Percentiles rank a stretch among this genome's conserved stretches.
Conservation (phyloP, 1,140 invertebrate genomes). For the Ceratitis capitata region DNA sequence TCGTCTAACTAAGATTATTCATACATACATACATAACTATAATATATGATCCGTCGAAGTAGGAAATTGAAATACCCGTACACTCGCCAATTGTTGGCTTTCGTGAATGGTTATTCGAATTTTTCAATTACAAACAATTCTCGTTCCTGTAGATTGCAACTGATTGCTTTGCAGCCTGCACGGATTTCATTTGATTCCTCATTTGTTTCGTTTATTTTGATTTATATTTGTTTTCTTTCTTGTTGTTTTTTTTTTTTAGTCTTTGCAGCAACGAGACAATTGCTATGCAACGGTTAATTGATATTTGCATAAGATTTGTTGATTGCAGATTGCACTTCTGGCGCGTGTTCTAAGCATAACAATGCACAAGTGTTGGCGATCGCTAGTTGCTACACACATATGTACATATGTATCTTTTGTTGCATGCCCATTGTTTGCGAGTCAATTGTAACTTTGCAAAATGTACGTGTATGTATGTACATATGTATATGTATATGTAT, state of each 20-base stretch:
- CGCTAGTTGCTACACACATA: background rate
- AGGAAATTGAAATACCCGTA: conserved; percentile 16
- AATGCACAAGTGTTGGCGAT: background rate
- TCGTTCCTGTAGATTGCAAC: background rate
- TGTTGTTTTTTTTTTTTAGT: background rate
- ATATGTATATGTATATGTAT: background rate
- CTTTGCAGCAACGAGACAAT: background rate
- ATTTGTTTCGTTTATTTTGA: no score
- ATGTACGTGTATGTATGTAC: background rate
- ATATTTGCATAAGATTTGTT: conserved; percentile 37
- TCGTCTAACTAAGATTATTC: no score
- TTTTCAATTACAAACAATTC: conserved; percentile 36
- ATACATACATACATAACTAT: background rate
- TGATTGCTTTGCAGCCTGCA: conserved; percentile 25
- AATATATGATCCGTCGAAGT: background rate
- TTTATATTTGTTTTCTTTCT: background rate
- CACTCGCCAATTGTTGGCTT: background rate
- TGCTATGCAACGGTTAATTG: conserved; percentile 24
- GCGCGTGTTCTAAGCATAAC: background rate
- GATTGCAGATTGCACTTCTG: conserved; percentile 20
- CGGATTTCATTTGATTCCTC: background rate
- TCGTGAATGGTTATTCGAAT: conserved; percentile 15
- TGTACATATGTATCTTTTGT: no score
- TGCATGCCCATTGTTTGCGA: no score
- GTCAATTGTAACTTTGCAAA: no score